phyloP scores from a whole-genome alignment of 1,140 invertebrate species.

The Harpegnathos saltator region DNA sequence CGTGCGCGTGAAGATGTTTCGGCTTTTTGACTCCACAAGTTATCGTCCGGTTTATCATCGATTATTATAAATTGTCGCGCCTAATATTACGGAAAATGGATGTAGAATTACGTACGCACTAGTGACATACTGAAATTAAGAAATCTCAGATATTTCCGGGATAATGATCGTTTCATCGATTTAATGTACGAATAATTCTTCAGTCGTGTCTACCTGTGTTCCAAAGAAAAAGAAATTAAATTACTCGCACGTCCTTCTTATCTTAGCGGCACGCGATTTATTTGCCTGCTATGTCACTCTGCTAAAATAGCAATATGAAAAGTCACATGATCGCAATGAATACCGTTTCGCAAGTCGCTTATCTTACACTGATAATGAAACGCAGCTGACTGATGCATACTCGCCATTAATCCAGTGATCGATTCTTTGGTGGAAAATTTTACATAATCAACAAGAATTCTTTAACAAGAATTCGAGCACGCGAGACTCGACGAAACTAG shows the following conservation, averaged over 20 bases:
- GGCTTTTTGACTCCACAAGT: too few relatives aligned
- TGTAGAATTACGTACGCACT: too few relatives aligned
- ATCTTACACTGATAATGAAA: background rate
- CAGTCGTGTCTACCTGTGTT: background rate
- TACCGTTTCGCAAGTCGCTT: background rate
- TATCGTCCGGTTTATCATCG: too few relatives aligned
- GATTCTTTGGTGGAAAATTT: background rate
- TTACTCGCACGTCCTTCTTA: slow-evolving; percentile 26
- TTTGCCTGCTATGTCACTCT: slow-evolving; percentile 43
- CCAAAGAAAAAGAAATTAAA: slow-evolving; percentile 11
- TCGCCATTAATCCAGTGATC: background rate
- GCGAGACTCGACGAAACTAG: too few relatives aligned
- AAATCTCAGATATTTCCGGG: background rate
- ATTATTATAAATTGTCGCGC: too few relatives aligned
- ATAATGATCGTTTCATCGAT: background rate
- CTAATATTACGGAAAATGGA: too few relatives aligned
- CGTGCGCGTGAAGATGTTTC: too few relatives aligned
- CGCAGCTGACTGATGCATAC: background rate
- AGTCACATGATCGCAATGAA: background rate
- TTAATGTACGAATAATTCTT: slow-evolving; percentile 1
- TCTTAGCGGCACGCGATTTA: slow-evolving; percentile 22
- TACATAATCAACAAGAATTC: too few relatives aligned
- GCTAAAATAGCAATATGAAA: slow-evolving; percentile 27
- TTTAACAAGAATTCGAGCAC: too few relatives aligned
- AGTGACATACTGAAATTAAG: too few relatives aligned